Evolutionary conservation across 2,888 invertebrate genomes (phyloP), one percentile per base, ranked within the genome.

Genomic region (Troides aeacus): DNA sequence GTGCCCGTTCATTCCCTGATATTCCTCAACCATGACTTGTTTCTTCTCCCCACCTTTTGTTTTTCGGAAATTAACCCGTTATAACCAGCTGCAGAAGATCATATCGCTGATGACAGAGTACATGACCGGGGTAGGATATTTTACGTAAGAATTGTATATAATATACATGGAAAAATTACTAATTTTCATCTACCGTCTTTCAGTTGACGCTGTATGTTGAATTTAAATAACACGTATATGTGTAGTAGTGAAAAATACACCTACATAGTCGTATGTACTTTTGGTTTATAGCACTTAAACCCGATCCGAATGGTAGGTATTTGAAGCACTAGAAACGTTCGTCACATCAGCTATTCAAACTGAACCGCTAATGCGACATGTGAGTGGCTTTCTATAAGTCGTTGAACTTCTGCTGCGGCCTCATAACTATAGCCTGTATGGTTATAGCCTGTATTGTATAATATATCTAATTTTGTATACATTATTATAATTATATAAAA

Each of bases 301-400:
- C n/a, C 15, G 36, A 66, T 53, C 42, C 24, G 21, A 46, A 58
- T 64, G 24, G 46, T 65, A 46, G 42, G 46, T 65, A 59, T 58
- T 65, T 42, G 64, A 65, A 65, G 64, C 64, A 58, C 46, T 65
- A 65, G 64, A 57, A 64, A 64, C 56, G 64, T 64, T 56, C 21
- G 56, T 59, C 42, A 23, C 58, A 46, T 65, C 64, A 18, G 58
- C 58, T 65, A 65, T 65, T 58, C 58, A 42, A 57, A 58, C 58
- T 58, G 21, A 64, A 42, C 39, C 64, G 24, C 63, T 65, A 59
- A 58, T 58, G 42, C 64, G 46, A 58, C 64, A 58, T 42, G 42
- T 46, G 42, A 42, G 42, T 64, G 30, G 64, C n/a, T 57, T 57
- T 57, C 56, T 36, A 12, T 46, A 23, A 23, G 59, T 65, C 58